A percentile compares a stretch with the other conserved stretches of the same genome.
Conservation (phyloP, 2,888 invertebrate genomes). For the Hydroisotoma schaefferi region DNA sequence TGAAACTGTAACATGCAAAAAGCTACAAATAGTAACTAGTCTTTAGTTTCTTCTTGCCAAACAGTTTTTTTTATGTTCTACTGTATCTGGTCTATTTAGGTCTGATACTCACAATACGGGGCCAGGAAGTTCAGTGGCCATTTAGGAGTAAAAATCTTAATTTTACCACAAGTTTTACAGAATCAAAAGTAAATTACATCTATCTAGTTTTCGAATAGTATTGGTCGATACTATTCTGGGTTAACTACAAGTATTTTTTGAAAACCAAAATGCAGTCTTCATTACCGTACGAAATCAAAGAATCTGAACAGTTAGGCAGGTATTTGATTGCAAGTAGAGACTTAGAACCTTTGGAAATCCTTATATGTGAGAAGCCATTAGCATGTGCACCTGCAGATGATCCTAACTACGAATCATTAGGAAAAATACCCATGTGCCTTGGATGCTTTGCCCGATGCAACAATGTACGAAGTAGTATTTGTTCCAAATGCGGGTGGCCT, state of each 20-base stretch:
- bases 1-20: too few relatives aligned
- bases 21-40: too few relatives aligned
- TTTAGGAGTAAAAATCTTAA: background rate
- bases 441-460: slow-evolving; percentile 37
- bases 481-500: slow-evolving; percentile 32
- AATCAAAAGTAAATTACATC: background rate
- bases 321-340: slow-evolving; percentile 35
- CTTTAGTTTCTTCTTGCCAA: too few relatives aligned
- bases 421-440: slow-evolving; percentile 37
- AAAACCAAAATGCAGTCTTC: background rate
- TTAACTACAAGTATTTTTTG: background rate
- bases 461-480: slow-evolving; percentile 16
- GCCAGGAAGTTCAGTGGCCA: too few relatives aligned
- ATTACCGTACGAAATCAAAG: slow-evolving; percentile 31
- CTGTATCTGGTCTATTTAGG: too few relatives aligned
- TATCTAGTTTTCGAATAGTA: background rate
- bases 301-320: slow-evolving; percentile 35
- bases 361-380: slow-evolving; percentile 37
- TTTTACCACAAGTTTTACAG: background rate
- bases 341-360: slow-evolving; percentile 30
- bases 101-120: too few relatives aligned
- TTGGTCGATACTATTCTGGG: background rate
- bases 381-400: slow-evolving; percentile 39
- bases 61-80: too few relatives aligned
- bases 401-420: slow-evolving; percentile 26